These are phyloP conservation scores for Momotus momota DNA, from an alignment of 2,797 vertebrate species.

Conservation along the genomic window DNA sequence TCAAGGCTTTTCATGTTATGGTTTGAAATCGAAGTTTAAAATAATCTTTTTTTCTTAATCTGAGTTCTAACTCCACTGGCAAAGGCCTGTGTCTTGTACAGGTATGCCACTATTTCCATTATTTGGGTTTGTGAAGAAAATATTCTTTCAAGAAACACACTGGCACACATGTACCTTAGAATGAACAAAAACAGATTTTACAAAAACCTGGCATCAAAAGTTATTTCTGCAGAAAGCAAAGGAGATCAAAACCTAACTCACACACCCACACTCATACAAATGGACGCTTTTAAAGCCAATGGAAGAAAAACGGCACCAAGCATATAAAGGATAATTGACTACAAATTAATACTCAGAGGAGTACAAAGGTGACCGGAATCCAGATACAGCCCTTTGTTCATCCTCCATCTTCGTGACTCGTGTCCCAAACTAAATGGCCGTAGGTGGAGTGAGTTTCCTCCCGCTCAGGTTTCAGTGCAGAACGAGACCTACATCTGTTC, in stretches of 20 bases:
- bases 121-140: slow-evolving; percentile 44
- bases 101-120: slow-evolving; percentile 26
- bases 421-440: fast-evolving
- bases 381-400: not conserved
- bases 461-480: not conserved
- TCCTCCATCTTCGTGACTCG: fast-evolving
- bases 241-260: slow-evolving; percentile 49
- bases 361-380: not conserved
- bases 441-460: not conserved
- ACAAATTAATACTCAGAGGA: not conserved
- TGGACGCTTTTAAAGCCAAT: not conserved
- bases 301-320: not conserved
- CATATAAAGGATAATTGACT: slow-evolving; percentile 5
- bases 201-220: slow-evolving; percentile 49
- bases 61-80: slow-evolving; percentile 49
- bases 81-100: not conserved
- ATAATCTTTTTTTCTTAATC: not conserved
- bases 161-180: not conserved
- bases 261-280: slow-evolving; percentile 11
- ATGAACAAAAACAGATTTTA: slow-evolving; percentile 28
- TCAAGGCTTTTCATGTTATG: slow-evolving; percentile 24
- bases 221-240: slow-evolving; percentile 25
- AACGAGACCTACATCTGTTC: not conserved
- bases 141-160: not conserved
- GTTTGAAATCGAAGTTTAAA: slow-evolving; percentile 54